Percentiles rank a stretch among this genome's conserved stretches.
Conservation (phyloP, 2,797 vertebrate genomes). For the Iguana delicatissima region DNA sequence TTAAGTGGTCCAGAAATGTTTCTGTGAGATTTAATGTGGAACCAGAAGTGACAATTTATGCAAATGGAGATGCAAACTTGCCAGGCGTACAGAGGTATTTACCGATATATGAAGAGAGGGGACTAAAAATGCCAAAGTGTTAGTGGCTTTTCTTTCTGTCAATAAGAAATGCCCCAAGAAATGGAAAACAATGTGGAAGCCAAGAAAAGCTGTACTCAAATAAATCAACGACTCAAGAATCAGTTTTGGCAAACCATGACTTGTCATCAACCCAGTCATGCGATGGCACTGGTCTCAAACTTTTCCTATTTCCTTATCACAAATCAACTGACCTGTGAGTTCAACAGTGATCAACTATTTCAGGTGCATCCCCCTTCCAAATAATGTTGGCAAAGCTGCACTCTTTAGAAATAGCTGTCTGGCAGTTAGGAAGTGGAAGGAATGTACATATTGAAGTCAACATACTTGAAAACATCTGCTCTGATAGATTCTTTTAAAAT, state of each 20-base stretch:
- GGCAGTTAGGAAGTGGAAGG: neutral
- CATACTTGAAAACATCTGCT: neutral
- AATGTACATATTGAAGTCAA: neutral
- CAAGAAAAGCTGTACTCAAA: neutral
- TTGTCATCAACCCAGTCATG: neutral
- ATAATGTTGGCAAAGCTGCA: neutral
- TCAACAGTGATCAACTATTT: neutral
- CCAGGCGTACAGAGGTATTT: constrained; percentile 18
- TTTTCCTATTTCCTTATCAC: neutral
- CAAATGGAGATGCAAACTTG: constrained; percentile 22
- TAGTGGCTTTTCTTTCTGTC: neutral
- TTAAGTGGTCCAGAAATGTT: constrained; percentile 41
- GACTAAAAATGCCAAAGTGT: neutral
- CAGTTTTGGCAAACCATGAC: neutral
- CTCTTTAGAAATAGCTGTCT: neutral
- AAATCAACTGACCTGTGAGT: neutral
- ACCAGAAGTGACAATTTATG: constrained; percentile 38
- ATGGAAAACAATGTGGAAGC: neutral
- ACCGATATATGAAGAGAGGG: neutral
- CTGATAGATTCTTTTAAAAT: neutral
- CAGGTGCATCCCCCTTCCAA: neutral
- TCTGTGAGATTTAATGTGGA: constrained; percentile 25
- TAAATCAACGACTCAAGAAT: constrained; percentile 13
- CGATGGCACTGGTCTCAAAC: too few relatives aligned
- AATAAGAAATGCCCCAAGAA: constrained; percentile 10